phyloP scores from a whole-genome alignment of 2,888 invertebrate species.

The Neoaliturus tenellus region DNA sequence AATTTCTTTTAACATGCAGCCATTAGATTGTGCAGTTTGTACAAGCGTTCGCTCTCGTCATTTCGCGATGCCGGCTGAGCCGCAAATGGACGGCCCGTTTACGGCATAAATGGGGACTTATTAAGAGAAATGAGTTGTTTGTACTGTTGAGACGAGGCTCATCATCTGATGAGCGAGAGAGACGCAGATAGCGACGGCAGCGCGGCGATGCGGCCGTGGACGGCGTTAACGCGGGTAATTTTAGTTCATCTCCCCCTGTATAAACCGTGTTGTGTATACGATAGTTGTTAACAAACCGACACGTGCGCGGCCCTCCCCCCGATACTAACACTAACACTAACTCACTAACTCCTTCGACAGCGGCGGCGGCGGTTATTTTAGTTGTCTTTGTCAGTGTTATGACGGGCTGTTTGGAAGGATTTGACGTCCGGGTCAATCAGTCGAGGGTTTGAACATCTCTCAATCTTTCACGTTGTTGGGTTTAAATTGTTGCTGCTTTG shows the following conservation, averaged over 20 bases:
- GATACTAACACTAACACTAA: background rate
- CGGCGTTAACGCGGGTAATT: constrained; percentile 16
- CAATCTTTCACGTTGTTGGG: too few species aligned
- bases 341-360: background rate
- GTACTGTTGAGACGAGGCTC: background rate
- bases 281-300: constrained; percentile 43
- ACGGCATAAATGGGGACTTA: background rate
- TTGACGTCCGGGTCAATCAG: background rate
- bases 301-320: constrained; percentile 15
- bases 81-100: background rate
- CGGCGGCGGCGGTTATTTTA: background rate
- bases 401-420: background rate
- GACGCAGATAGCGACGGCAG: background rate
- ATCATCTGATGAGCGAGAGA: background rate
- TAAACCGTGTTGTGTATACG: constrained; percentile 43
- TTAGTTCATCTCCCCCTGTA: constrained; percentile 49
- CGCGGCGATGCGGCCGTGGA: constrained; percentile 5
- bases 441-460: background rate
- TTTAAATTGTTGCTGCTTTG: too few species aligned
- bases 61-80: background rate
- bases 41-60: background rate
- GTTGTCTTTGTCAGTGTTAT: constrained; percentile 27
- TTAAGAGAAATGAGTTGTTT: constrained; percentile 23
- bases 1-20: too few species aligned
- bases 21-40: background rate